phyloP scores from a whole-genome alignment of 2,113 vertebrate species.

The Neogale vison region DNA sequence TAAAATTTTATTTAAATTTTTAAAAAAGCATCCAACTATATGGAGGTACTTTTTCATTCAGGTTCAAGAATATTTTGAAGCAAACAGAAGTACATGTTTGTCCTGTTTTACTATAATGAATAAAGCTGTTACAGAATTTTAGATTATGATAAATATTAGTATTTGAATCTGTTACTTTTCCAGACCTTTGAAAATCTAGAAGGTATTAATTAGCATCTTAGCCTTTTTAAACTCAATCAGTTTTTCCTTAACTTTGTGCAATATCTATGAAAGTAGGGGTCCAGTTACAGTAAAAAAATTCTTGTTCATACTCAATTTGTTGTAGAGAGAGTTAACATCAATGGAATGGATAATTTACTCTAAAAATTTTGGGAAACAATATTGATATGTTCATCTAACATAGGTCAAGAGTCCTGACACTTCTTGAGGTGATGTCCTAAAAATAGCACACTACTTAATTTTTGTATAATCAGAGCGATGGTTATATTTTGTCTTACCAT shows the following conservation, averaged over 20 bases:
- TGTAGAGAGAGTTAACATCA: constrained; percentile 30
- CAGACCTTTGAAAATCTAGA: not conserved
- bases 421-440: not conserved
- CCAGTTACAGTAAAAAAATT: constrained; percentile 32
- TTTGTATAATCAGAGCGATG: not conserved
- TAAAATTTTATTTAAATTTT: not conserved
- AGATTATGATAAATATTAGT: not conserved
- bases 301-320: constrained; percentile 34
- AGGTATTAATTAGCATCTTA: not conserved
- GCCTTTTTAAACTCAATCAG: not conserved
- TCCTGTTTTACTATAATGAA: not conserved
- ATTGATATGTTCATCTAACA: constrained; percentile 12
- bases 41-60: not conserved
- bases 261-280: not conserved
- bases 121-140: not conserved
- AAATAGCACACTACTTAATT: not conserved
- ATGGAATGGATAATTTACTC: constrained; percentile 6
- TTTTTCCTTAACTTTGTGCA: not conserved
- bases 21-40: not conserved
- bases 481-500: not conserved
- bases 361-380: constrained; percentile 24
- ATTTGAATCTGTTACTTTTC: not conserved
- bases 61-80: not conserved
- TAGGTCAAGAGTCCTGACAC: not conserved
- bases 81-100: not conserved